A percentile compares a stretch with the other conserved stretches of the same genome.
Conservation (phyloP, 2,888 invertebrate species). For the Yponomeuta cagnagella region DNA sequence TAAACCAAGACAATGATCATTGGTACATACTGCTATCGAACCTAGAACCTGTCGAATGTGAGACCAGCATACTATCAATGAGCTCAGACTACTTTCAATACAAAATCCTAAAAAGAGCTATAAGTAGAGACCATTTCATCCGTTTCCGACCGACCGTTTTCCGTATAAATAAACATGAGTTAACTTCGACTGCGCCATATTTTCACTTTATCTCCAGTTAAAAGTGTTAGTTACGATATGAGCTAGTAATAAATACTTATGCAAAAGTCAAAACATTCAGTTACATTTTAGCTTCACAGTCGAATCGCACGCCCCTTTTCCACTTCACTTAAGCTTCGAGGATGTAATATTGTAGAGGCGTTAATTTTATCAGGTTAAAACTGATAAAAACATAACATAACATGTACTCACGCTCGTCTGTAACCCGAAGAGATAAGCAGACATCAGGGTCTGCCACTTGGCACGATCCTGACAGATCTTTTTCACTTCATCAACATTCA, state of each 20-base stretch:
- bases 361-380: background rate
- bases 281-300: background rate
- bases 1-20: too few species aligned
- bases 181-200: background rate
- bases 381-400: background rate
- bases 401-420: too few species aligned
- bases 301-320: background rate
- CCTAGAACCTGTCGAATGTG: too few species aligned
- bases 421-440: too few species aligned
- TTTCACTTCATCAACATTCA: too few species aligned
- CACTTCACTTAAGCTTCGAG: background rate
- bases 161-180: background rate
- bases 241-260: background rate
- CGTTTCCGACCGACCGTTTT: background rate
- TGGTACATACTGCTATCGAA: too few species aligned
- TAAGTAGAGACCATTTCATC: background rate
- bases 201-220: background rate
- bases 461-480: too few species aligned
- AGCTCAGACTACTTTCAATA: too few species aligned
- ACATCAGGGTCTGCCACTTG: too few species aligned
- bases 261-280: conserved; percentile 5
- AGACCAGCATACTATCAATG: too few species aligned
- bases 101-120: too few species aligned
- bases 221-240: background rate
- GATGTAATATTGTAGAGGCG: background rate